These are phyloP conservation scores for Archivesica marissinica DNA, from an alignment of 1,140 invertebrate genomes.

Conservation along the genomic window DNA sequence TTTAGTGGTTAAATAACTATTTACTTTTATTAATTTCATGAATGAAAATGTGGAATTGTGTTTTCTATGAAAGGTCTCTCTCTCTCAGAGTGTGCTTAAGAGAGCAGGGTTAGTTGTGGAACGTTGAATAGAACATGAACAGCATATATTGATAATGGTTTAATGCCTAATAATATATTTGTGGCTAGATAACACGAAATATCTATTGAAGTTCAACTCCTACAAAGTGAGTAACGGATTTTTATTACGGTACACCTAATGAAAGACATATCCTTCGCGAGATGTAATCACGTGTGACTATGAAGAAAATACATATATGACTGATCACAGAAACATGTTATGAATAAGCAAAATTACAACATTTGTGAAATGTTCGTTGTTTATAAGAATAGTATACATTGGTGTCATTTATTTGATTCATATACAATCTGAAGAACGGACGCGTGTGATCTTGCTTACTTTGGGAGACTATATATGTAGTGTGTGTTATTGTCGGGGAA, in stretches of 20 bases:
- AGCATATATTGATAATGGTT: background rate
- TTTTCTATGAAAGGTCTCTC: background rate
- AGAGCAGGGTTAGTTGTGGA: background rate
- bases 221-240: slow-evolving; percentile 5
- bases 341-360: slow-evolving; percentile 8
- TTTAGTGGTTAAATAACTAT: background rate
- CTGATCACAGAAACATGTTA: background rate
- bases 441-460: no score
- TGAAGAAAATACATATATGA: background rate
- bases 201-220: slow-evolving; percentile 23
- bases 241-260: background rate
- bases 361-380: background rate
- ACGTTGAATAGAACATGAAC: slow-evolving; percentile 1
- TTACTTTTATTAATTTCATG: background rate
- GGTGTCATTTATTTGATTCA: no score
- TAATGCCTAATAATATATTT: slow-evolving; percentile 18
- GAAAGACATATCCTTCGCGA: background rate
- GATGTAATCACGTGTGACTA: background rate
- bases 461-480: no score
- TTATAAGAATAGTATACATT: no score
- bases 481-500: no score
- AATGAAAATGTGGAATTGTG: slow-evolving; percentile 10
- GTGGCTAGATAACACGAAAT: slow-evolving; percentile 1
- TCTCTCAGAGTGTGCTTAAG: background rate
- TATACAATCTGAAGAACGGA: no score